Conservation (phyloP, 2,888 invertebrate species). For the Tuta absoluta region DNA sequence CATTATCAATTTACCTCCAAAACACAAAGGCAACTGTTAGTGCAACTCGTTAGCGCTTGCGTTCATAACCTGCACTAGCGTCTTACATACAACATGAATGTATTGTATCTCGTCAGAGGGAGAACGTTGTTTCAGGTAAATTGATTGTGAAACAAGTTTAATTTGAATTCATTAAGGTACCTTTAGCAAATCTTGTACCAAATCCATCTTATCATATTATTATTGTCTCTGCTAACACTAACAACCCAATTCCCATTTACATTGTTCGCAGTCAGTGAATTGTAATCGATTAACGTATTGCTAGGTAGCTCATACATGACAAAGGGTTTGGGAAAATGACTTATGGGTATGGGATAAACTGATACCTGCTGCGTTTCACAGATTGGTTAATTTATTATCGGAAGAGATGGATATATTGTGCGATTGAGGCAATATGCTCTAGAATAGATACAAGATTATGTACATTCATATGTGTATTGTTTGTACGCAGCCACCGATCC, state of each 20-base stretch:
- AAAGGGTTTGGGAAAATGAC: not conserved
- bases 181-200: too few relatives aligned
- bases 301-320: not conserved
- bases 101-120: too few relatives aligned
- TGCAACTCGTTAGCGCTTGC: constrained; percentile 12
- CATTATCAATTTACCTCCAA: constrained; percentile 13
- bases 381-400: not conserved
- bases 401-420: not conserved
- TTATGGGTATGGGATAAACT: not conserved
- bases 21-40: not conserved
- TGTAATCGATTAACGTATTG: not conserved
- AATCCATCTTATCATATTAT: not conserved
- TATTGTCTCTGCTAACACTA: not conserved
- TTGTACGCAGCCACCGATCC: constrained; percentile 64
- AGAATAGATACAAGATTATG: too few relatives aligned
- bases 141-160: too few relatives aligned
- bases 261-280: not conserved
- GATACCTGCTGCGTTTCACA: not conserved
- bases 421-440: too few relatives aligned
- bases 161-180: too few relatives aligned
- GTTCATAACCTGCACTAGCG: too few relatives aligned
- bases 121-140: too few relatives aligned
- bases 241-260: not conserved
- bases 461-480: not conserved
- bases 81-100: too few relatives aligned